Evolutionary conservation across 2,888 invertebrate species (phyloP).

Genomic region (Carpatolechia fugitivella): DNA sequence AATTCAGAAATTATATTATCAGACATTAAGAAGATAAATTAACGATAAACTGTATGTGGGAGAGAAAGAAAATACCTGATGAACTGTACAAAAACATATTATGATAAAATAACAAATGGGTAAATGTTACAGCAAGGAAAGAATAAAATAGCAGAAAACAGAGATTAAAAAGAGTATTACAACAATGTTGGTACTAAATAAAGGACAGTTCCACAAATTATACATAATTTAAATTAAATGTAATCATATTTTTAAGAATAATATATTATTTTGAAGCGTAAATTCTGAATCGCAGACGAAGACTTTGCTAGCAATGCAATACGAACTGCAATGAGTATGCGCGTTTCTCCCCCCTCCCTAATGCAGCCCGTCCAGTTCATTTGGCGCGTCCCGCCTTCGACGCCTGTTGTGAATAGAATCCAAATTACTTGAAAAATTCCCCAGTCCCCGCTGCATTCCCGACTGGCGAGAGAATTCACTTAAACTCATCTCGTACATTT

Average conservation of each 20-base stretch:
- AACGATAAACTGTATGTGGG: no score
- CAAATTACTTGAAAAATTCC: conserved; percentile 69
- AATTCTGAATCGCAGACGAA: neutral
- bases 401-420: conserved; percentile 69
- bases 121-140: no score
- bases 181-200: no score
- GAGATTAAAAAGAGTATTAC: no score
- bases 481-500: conserved; percentile 42
- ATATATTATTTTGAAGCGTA: neutral
- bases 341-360: conserved; percentile 26
- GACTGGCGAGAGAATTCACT: conserved; percentile 35
- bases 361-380: conserved; percentile 57
- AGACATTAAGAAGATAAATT: no score
- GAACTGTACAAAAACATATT: no score
- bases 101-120: no score
- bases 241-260: neutral
- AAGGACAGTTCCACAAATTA: no score
- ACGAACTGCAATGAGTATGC: conserved; percentile 7
- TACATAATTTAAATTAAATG: no score
- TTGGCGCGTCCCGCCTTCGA: conserved; percentile 55
- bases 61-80: no score
- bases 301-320: conserved; percentile 4
- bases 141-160: no score
- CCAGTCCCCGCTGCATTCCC: conserved; percentile 39
- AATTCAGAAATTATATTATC: no score